Evolutionary conservation across 2,888 invertebrate species (phyloP).

Genomic region (Carterocephalus palaemon): DNA sequence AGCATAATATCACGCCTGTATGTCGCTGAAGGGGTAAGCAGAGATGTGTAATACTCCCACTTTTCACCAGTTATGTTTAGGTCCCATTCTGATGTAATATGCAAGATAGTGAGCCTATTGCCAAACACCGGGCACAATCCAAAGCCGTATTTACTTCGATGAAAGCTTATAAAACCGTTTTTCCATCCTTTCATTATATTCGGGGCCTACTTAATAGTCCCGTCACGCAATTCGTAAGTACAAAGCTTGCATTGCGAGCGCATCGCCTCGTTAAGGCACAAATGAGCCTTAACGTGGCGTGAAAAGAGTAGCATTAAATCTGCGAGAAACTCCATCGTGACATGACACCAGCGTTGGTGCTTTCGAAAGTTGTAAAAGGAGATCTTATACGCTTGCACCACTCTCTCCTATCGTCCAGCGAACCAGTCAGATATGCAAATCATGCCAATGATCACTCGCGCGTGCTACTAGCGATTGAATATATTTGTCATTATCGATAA

Average conservation of each 20-base stretch:
- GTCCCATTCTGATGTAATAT: no score
- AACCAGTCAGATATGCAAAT: conserved; percentile 36
- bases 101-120: no score
- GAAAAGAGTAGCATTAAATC: conserved; percentile 35
- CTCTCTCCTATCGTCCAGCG: conserved; percentile 31
- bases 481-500: neutral
- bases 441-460: conserved; percentile 21
- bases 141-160: no score
- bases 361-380: conserved; percentile 36
- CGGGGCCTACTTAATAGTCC: no score
- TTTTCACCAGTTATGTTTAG: no score
- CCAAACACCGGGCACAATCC: no score
- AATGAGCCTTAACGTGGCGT: conserved; percentile 34
- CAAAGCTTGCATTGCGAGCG: conserved; percentile 11
- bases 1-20: no score
- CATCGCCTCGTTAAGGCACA: conserved; percentile 28
- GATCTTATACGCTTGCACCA: conserved; percentile 32
- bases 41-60: no score
- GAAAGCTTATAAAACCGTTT: no score
- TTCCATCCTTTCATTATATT: no score
- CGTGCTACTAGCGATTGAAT: conserved; percentile 2
- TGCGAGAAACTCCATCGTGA: conserved; percentile 28
- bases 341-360: conserved; percentile 32
- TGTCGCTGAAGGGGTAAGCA: no score
- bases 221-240: neutral